A percentile compares a stretch with the other conserved stretches of the same genome.
Evolutionary conservation across 1,140 invertebrate species (phyloP).

Genomic region (Pseudomyrmex concolor): DNA sequence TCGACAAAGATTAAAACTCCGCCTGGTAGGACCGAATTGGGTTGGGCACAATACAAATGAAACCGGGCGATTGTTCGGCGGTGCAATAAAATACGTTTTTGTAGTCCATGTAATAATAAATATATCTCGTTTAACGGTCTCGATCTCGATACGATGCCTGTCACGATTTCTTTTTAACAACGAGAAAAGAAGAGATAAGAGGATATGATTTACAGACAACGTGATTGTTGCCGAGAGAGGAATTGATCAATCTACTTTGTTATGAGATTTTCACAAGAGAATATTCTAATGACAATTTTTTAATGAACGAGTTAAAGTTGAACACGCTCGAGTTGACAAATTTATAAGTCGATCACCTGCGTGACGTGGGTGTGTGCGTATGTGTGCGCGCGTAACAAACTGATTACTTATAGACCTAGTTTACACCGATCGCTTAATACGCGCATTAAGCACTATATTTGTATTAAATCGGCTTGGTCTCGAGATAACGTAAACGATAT

Average conservation of each 20-base stretch:
- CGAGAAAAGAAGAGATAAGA: not conserved
- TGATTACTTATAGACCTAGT: too few species aligned
- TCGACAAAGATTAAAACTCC: conserved; percentile 23
- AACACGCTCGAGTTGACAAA: not conserved
- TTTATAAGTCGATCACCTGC: too few species aligned
- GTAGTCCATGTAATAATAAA: conserved; percentile 48
- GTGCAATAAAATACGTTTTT: conserved; percentile 59
- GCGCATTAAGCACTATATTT: too few species aligned
- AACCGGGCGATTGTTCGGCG: conserved; percentile 51
- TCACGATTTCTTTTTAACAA: conserved; percentile 37
- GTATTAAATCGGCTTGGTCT: too few species aligned
- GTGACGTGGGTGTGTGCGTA: too few species aligned
- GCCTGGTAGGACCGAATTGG: conserved; percentile 17
- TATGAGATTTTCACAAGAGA: not conserved
- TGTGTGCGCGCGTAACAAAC: not conserved
- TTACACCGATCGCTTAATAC: too few species aligned
- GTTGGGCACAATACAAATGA: conserved; percentile 20
- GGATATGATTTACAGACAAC: not conserved
- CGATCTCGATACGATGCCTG: conserved; percentile 23
- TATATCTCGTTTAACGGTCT: conserved; percentile 35
- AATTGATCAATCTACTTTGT: not conserved
- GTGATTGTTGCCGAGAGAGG: not conserved
- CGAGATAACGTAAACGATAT: too few species aligned
- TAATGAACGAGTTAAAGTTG: not conserved
- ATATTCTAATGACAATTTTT: not conserved